Base-by-base conservation (phyloP, 2,797 vertebrate genomes). In the Trachurus trachurus region DNA sequence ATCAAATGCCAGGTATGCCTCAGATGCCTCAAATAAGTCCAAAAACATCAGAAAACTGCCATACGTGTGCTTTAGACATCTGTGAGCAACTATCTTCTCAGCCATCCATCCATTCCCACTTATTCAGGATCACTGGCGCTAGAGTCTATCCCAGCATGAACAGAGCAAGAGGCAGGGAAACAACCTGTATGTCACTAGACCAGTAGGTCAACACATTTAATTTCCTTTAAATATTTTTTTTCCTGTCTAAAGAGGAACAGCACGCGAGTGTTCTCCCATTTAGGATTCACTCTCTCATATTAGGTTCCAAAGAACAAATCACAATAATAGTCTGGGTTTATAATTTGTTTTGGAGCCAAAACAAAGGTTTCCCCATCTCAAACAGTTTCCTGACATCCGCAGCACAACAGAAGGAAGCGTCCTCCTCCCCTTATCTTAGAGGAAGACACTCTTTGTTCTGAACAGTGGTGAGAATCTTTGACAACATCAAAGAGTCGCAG, bases 391-490 rank as follows among this genome's bases (percentile, higher is more conserved):
- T 91, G 90, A 89, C 94, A 94, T 87, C 77, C 85, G 72, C 67
- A 22, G 76, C 62, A 59, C 84, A 90, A 90, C 86, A 88, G 88
- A 91, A 67, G 88, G 90, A 92, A 81, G 85, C 73, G 29, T 88
- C 88, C 80, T 89, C 91, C 93, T 91, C 89, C 84, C 82, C 85
- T 92, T 68, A 83, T 94, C 91, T 86, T 84, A 56, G 78, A 86
- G 90, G 91, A 90, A 91, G 80, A 83, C 81, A 13, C 75, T 85
- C 94, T 96, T 96, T 96, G 93, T 95, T 95, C 90, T 90, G 58
- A 88, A 80, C 82, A 89, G 90, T 89, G 85, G 85, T 85, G 89
- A 92, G 89, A 93, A 89, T 95, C 92, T 93, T 78, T 91, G 91
- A 89, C 87, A 81, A 93, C 95, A 95, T 95, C 94, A 96, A 95